These are phyloP conservation scores for Eciton burchellii DNA, from an alignment of 1,140 invertebrate genomes.

Conservation along the genomic window DNA sequence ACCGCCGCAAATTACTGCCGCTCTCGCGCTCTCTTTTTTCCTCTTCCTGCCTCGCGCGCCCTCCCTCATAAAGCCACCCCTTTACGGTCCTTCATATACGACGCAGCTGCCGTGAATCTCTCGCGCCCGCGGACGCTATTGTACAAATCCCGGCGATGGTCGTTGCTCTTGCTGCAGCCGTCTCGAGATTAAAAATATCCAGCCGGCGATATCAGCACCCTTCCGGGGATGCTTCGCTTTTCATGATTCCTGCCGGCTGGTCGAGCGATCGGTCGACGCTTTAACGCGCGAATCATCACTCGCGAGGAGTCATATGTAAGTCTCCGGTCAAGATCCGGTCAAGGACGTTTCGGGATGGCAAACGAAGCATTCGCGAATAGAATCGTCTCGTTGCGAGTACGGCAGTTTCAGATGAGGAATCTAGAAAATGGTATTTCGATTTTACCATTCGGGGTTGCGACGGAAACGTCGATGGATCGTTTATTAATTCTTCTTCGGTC, in stretches of 20 bases:
- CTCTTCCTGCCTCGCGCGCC: not conserved
- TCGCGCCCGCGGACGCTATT: slow-evolving; percentile 29
- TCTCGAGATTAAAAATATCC: slow-evolving; percentile 51
- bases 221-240: not conserved
- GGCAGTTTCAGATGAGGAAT: no score
- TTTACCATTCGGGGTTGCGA: no score
- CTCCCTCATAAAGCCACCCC: slow-evolving; percentile 47
- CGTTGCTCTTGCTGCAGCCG: slow-evolving; percentile 8
- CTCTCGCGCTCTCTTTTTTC: slow-evolving; percentile 28
- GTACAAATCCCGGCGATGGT: slow-evolving; percentile 36
- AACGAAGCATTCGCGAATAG: not conserved
- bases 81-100: slow-evolving; percentile 1
- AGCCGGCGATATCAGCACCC: slow-evolving; percentile 10
- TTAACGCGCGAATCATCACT: no score
- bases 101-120: slow-evolving; percentile 22
- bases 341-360: not conserved
- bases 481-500: not conserved
- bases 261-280: no score
- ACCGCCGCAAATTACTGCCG: slow-evolving; percentile 71
- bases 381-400: not conserved
- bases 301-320: slow-evolving; percentile 3
- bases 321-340: not conserved
- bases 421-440: no score
- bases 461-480: not conserved
- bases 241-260: not conserved